Percentiles rank a stretch among this genome's conserved stretches.
phyloP scores from a whole-genome alignment of 2,888 invertebrate genomes.

The Lutraria lutraria region DNA sequence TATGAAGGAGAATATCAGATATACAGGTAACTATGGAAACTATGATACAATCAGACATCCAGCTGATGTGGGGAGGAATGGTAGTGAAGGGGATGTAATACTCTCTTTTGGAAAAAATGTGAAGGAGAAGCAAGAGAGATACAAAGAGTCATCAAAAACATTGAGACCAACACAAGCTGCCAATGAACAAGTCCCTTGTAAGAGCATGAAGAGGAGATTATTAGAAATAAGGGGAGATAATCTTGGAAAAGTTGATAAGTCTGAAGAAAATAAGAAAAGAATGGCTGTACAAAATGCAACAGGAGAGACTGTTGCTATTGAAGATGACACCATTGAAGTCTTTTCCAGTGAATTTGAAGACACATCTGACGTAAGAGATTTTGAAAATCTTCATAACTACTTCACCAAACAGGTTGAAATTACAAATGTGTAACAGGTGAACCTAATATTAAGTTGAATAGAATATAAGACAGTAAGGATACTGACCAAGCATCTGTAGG shows the following conservation, averaged over 20 bases:
- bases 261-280: background rate
- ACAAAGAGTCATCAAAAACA: background rate
- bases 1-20: background rate
- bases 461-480: background rate
- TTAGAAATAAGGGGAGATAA: background rate
- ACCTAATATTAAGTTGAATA: background rate
- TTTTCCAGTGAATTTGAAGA: background rate
- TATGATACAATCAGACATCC: background rate
- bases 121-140: background rate
- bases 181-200: background rate
- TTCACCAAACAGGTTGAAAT: background rate
- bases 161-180: background rate
- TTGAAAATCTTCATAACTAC: background rate
- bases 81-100: background rate
- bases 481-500: background rate
- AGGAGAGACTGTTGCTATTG: constrained; percentile 14
- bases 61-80: background rate
- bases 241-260: background rate
- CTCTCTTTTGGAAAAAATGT: background rate
- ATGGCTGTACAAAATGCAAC: background rate
- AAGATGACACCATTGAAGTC: constrained; percentile 12
- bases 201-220: background rate
- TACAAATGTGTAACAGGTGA: background rate
- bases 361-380: background rate
- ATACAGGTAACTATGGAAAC: background rate